Base-by-base conservation (phyloP, 2,113 vertebrate genomes). In the Trichechus manatus region DNA sequence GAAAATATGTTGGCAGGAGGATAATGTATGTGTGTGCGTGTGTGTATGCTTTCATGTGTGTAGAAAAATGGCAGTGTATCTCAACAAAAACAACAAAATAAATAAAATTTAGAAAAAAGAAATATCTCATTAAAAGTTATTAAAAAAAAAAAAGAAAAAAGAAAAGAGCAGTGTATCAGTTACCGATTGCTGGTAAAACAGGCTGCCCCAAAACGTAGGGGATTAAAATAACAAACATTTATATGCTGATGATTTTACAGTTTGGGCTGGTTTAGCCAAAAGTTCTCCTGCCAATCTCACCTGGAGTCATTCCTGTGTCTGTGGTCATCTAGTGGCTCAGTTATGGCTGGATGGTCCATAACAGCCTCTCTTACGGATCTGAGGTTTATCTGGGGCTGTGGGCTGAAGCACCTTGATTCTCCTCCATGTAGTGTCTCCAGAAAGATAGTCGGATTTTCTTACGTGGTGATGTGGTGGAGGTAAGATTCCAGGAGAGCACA, bases 401-500 rank as follows among this genome's bases (percentile, higher is more conserved):
- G n/a, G 5, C 13, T 0, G 5, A 86, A 39, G 22, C 19, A 29
- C 1, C 56, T 86, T 72, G 17, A 1, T 78, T 91, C 3, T 86
- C 31, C 1, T 77, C n/a, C 66, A 33, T 63, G 22, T 74, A 33
- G 47, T 81, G 79, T 86, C 53, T 86, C 33, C 29, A 82, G 59
- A 14, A 79, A 61, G 8, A 25, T 39, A 70, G 13, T 85, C 19
- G 68, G 59, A 47, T 23, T 87, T 89, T 79, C 44, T 85, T 31
- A 39, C 5, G 36, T n/a, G 68, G 15, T 19, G 68, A 11, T 17
- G 14, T 31, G 27, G 23, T 33, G 9, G 42, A 66, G 17, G 29
- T 39, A 47, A 10, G 75, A 78, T 94, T 93, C 31, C 23, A 53
- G 72, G 89, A 94, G 80, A 81, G 79, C 29, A 83, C 44, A 23